phyloP scores from a whole-genome alignment of 92 coral and sea anemone genomes.

The Porites evermanni region DNA sequence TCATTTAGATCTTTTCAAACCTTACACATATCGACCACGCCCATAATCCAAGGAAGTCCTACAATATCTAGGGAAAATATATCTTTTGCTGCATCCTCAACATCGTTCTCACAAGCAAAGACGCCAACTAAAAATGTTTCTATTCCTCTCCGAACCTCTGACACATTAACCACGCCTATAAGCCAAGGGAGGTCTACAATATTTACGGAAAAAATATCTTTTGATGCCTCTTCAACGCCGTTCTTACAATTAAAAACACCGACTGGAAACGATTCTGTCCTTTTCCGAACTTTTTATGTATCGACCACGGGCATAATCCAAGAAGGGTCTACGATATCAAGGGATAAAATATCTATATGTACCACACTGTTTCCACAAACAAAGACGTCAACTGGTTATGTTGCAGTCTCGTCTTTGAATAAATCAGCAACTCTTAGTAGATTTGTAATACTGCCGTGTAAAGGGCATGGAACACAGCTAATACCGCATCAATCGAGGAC shows the following conservation, averaged over 20 bases:
- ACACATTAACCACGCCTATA: too few species aligned
- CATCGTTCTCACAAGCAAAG: background rate
- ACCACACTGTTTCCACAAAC: background rate
- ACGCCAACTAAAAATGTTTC: background rate
- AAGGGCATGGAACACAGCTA: background rate
- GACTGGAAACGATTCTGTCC: too few species aligned
- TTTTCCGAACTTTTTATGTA: background rate
- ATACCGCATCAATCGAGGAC: background rate
- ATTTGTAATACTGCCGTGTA: background rate
- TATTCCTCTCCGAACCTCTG: background rate
- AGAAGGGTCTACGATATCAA: background rate
- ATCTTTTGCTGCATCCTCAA: background rate
- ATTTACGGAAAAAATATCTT: too few species aligned
- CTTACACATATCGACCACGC: background rate
- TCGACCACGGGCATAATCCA: background rate
- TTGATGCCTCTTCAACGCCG: too few species aligned
- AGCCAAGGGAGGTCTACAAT: too few species aligned
- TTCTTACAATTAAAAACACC: too few species aligned
- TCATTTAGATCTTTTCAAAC: slow-evolving; percentile 7
- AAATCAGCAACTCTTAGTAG: too few species aligned
- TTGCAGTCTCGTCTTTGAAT: background rate
- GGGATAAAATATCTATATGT: background rate
- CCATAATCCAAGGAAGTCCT: background rate
- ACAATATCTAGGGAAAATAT: slow-evolving; percentile 5
- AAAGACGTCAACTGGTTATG: background rate